Percentiles rank a stretch among this genome's conserved stretches.
Evolutionary conservation across 2,888 invertebrate genomes (phyloP).

Genomic region (Amiota mariae): DNA sequence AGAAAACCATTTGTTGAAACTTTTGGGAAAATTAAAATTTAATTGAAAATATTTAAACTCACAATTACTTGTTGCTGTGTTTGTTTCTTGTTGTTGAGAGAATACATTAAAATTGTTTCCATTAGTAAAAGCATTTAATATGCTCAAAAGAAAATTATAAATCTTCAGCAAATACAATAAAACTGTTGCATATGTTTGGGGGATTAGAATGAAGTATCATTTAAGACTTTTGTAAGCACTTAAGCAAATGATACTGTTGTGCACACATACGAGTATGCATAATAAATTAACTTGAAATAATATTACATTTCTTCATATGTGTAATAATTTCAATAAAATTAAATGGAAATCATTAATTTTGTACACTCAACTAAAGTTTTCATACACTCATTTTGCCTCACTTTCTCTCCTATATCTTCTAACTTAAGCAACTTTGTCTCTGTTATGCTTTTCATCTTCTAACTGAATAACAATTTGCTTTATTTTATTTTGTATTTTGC

Average conservation of each 20-base stretch:
- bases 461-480: not conserved
- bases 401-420: too few species aligned
- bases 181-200: conserved; percentile 8
- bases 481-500: not conserved
- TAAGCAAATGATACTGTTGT: not conserved
- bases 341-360: not conserved
- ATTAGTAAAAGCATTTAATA: too few species aligned
- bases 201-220: not conserved
- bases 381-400: too few species aligned
- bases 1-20: too few species aligned
- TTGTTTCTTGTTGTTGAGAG: too few species aligned
- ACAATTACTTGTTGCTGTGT: too few species aligned
- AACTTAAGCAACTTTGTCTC: too few species aligned
- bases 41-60: too few species aligned
- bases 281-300: not conserved
- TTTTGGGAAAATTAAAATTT: too few species aligned
- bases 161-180: not conserved
- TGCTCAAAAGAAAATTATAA: not conserved
- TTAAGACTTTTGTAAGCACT: not conserved
- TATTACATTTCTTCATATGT: not conserved
- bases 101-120: too few species aligned
- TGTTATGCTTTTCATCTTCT: too few species aligned
- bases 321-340: not conserved
- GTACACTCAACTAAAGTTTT: not conserved
- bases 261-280: not conserved